Base-by-base conservation (phyloP, 2,113 vertebrate species). In the Nothocercus nigrocapillus region DNA sequence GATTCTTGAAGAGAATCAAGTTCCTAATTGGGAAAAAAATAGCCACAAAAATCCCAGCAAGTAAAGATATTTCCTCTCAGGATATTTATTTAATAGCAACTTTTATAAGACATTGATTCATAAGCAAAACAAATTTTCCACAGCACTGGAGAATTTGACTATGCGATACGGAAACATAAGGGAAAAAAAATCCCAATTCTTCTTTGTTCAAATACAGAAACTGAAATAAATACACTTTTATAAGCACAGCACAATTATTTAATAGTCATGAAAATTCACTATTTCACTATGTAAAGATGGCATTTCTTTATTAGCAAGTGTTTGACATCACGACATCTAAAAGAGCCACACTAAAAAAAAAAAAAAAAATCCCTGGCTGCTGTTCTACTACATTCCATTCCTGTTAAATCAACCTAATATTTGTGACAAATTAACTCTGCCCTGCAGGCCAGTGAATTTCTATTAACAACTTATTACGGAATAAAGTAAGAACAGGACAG, bases 361-460 rank as follows among this genome's bases (percentile, higher is more conserved):
- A 51, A 11, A 51, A 63, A 94, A 95, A 86, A 90, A 75, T 47
- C 73, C 8, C 20, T 78, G 42, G 68, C 91, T 97, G 89, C 96
- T 98, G 96, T 98, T 97, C 93, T 85, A 83, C 87, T 76, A 88
- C 96, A 96, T 98, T 97, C 97, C 97, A 96, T 94, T 97, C 97
- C 96, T 95, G 78, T 96, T 98, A 97, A 96, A 97, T 97, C 97
- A 98, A 96, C 89, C 94, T 93, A 94, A 95, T 97, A 97, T 96
- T 93, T 69, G 42, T 70, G 82, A 98, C 97, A 98, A 98, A 98
- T 98, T 97, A 98, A 97, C 97, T 97, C 97, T 97, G 96, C 96
- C 94, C 97, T 91, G 87, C 96, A 98, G 97, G 97, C 97, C 97
- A 98, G 87, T 82, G 96, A 97, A 98, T 98, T 98, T 97, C 97